Evolutionary conservation across 2,888 invertebrate species (phyloP).

Genomic region (Tinea pellionella): DNA sequence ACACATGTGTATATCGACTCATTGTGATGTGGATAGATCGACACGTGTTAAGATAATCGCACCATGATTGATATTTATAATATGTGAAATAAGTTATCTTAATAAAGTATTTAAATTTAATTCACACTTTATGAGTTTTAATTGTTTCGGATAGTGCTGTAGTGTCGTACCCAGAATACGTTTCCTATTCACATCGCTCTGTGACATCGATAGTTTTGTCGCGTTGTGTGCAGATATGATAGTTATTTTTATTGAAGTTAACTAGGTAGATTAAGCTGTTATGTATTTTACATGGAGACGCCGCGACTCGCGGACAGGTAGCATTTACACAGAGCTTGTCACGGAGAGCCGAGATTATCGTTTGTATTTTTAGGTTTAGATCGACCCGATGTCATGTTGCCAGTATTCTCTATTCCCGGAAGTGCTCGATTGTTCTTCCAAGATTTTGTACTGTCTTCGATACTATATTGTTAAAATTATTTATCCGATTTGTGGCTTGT

Average conservation of each 20-base stretch:
- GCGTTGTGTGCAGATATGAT: slow-evolving; percentile 46
- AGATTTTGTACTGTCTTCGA: neutral
- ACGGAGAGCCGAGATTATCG: slow-evolving; percentile 58
- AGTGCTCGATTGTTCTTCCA: slow-evolving; percentile 48
- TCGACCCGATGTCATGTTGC: slow-evolving; percentile 53
- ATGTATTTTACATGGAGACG: slow-evolving; percentile 57
- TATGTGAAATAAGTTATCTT: slow-evolving; percentile 68
- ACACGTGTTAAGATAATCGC: slow-evolving; percentile 65
- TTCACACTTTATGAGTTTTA: slow-evolving; percentile 57
- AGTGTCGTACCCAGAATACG: slow-evolving; percentile 20
- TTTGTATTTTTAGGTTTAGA: slow-evolving; percentile 60
- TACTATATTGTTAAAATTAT: neutral
- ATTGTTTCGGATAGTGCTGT: slow-evolving; percentile 37
- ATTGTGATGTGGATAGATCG: slow-evolving; percentile 68
- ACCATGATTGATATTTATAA: slow-evolving; percentile 68
- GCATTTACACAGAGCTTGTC: slow-evolving; percentile 61
- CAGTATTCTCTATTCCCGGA: slow-evolving; percentile 45
- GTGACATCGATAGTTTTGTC: slow-evolving; percentile 20
- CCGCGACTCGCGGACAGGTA: slow-evolving; percentile 26
- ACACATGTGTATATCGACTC: slow-evolving; percentile 52
- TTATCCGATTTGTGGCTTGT: slow-evolving; percentile 36
- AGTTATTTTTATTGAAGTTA: slow-evolving; percentile 65
- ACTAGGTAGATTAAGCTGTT: slow-evolving; percentile 68
- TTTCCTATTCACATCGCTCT: slow-evolving; percentile 52
- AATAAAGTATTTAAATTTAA: slow-evolving; percentile 70